Base-by-base conservation (phyloP, 2,888 invertebrate species). In the Diachrysia chrysitis region DNA sequence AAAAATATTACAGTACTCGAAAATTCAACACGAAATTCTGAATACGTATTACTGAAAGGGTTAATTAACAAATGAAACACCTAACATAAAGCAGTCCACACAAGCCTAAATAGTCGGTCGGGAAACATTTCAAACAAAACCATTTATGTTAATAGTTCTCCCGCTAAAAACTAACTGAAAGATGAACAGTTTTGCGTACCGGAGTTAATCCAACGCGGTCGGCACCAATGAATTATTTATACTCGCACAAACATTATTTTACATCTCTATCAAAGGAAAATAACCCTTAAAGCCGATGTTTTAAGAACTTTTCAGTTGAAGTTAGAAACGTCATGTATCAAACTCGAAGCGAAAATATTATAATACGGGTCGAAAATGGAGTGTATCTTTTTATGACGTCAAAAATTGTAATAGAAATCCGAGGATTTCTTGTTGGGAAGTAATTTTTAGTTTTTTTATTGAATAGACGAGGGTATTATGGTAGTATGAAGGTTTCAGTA, bases 191-290 rank as follows among this genome's bases (percentile, higher is more conserved):
- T 79, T 73, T 74, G 73, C 76, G 71, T 74, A 69, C 76, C 73
- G 69, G 81, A 86, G 81, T 82, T 82, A 82, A 83, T 83, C 81
- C 83, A 67, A 62, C 71, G 82, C 81, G 81, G 83, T 83, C 74
- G 63, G 76, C 75, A 51, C 81, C 83, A 74, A 83, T 85, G 81
- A 85, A 85, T 85, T 83, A 85, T 85, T 83, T 85, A 85, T 83
- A 72, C 54, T 63, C 51, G 42, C 63, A 73, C 75, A 62, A 75
- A 59, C 60, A 25, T 67, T 32, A 32, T 35, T 63, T 14, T 59
- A 59, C 66, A 55, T 14, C 14, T 21, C 6, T 7, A 12, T 25
- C 67, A 67, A 58, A 37, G 63, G n/a, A 70, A 74, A 73, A 48
- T 61, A n/a, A 60, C 53, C 65, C 69, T 57, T 82, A 71, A n/a